Evolutionary conservation across 2,888 invertebrate species (phyloP).

Genomic region (Cantharis flavilabris): DNA sequence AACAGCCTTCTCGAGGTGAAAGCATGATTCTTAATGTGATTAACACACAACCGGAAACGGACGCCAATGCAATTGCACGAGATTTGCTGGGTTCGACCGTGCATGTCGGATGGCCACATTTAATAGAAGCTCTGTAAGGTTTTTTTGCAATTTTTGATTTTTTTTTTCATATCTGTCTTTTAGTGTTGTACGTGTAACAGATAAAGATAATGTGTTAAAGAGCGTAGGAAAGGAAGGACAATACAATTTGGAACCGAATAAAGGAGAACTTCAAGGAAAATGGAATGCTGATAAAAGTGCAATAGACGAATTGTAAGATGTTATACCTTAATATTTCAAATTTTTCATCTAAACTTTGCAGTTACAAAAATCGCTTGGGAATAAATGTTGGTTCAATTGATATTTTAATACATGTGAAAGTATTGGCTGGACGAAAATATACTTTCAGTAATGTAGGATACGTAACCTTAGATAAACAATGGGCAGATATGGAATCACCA

Average conservation of each 20-base stretch:
- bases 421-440: slow-evolving; percentile 72
- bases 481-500: slow-evolving; percentile 64
- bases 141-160: slow-evolving; percentile 25
- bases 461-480: slow-evolving; percentile 72
- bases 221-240: slow-evolving; percentile 53
- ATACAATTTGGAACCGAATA: slow-evolving; percentile 56
- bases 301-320: slow-evolving; percentile 63
- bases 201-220: slow-evolving; percentile 58
- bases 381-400: slow-evolving; percentile 74
- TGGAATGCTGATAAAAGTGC: slow-evolving; percentile 61
- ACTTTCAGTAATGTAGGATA: slow-evolving; percentile 64
- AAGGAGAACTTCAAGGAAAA: slow-evolving; percentile 56
- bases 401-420: slow-evolving; percentile 71
- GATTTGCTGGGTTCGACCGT: slow-evolving; percentile 74
- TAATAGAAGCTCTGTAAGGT: slow-evolving; percentile 77
- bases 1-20: slow-evolving; percentile 77
- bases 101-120: slow-evolving; percentile 91
- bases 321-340: background rate
- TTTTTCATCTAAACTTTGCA: slow-evolving; percentile 49
- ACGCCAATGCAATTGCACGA: slow-evolving; percentile 55
- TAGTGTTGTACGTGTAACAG: slow-evolving; percentile 68
- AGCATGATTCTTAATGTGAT: slow-evolving; percentile 79
- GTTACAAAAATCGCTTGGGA: slow-evolving; percentile 74
- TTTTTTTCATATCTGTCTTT: slow-evolving; percentile 14
- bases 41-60: slow-evolving; percentile 53